phyloP scores from a whole-genome alignment of 2,888 invertebrate genomes.

The Rotaria magnacalcarata region DNA sequence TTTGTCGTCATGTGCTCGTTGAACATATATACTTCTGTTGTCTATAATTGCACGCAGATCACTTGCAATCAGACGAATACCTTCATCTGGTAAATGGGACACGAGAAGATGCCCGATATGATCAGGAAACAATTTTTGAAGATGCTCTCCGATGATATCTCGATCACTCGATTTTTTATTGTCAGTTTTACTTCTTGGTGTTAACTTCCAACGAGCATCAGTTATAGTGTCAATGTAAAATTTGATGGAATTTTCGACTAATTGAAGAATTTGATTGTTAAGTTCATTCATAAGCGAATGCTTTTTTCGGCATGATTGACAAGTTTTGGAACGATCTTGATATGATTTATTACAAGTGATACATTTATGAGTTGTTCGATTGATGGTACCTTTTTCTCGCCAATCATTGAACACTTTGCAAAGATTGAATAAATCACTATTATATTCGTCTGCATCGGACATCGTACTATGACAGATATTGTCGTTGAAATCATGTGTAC shows the following conservation, averaged over 20 bases:
- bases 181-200: neutral
- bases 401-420: neutral
- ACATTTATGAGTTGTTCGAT: too few species aligned
- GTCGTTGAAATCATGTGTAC: neutral
- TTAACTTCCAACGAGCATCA: neutral
- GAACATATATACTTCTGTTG: neutral
- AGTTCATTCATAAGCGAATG: neutral
- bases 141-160: neutral
- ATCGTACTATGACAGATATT: neutral
- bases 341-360: too few species aligned
- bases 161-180: neutral
- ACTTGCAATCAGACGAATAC: neutral
- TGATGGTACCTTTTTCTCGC: neutral
- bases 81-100: conserved; percentile 19
- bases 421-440: conserved; percentile 17
- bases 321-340: too few species aligned
- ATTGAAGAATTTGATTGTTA: conserved; percentile 3
- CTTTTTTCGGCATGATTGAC: too few species aligned
- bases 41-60: conserved; percentile 11
- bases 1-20: neutral
- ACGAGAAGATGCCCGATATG: conserved; percentile 10
- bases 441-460: neutral
- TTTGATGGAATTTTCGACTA: neutral
- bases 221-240: neutral
- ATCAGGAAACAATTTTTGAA: neutral